Base-by-base conservation (phyloP, 2,888 invertebrate genomes). In the Scaeva pyrastri region DNA sequence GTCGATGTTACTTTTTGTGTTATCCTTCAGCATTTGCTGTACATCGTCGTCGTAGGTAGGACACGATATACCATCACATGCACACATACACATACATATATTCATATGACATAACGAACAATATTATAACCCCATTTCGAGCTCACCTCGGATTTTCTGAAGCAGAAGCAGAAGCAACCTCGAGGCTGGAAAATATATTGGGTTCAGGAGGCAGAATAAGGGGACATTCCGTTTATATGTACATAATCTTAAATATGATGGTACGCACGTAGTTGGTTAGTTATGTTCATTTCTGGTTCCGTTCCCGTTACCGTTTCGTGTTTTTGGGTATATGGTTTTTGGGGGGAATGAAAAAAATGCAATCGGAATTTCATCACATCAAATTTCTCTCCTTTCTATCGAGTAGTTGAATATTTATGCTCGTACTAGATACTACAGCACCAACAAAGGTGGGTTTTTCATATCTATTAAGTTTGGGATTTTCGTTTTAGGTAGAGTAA, bases 111-210 rank as follows among this genome's bases (percentile, higher is more conserved):
- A 80, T 73, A 73, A 23, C 55, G 85, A 80, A 76, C 72, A 85
- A 76, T 85, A 85, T 85, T 80, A 81, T 81, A 73, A 62, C 68
- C 48, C 55, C 62, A 76, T 85, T 84, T 73, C 31, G 72, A 68
- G 10, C 60, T 52, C 8, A 41, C 72, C 36, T n/a, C 21, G n/a
- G n/a, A n/a, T n/a, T n/a, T n/a, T 12, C n/a, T 43, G 26, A 31
- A 31, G 31, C 31, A 31, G 31, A 31, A 8, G 31, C 31, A 8
- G 16, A n/a, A n/a, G 0, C 3, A 2, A 19, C 19, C 14, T 2
- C 19, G 19, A 48, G 19, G 19, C 19, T 19, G 66, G 8, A 4
- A 12, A 14, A n/a, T n/a, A n/a, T n/a, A n/a, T n/a, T n/a, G n/a
- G n/a, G n/a, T n/a, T n/a, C 39, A n/a, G 2, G 36, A 52, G 39